Conservation (phyloP, 1,140 invertebrate species). For the Heliconius congener region DNA sequence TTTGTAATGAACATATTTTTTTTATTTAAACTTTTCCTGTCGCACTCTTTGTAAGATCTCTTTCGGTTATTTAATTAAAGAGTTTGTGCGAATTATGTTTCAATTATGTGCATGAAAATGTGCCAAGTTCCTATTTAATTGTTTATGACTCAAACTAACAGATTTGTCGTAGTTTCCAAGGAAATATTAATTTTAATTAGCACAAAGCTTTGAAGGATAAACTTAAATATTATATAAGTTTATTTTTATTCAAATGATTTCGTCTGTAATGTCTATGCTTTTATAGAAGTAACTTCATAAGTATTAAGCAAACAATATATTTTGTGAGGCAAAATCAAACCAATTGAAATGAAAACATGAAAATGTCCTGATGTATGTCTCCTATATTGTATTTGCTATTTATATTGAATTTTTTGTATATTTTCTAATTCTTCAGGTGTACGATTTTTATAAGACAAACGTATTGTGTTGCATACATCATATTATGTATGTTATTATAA, state of each 20-base stretch:
- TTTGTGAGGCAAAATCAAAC: background rate
- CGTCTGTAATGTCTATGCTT: background rate
- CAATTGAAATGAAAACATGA: background rate
- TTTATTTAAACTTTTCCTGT: conserved; percentile 23
- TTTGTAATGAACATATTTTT: conserved; percentile 24
- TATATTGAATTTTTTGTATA: background rate
- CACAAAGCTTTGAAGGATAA: background rate
- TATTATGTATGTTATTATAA: too few relatives aligned
- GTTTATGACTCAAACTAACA: background rate
- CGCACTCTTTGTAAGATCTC: conserved; percentile 17
- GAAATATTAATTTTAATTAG: background rate
- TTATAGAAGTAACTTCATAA: background rate
- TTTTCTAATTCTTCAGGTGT: background rate
- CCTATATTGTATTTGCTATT: background rate
- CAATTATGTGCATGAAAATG: conserved; percentile 27
- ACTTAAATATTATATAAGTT: too few relatives aligned
- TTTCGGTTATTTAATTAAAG: conserved; percentile 31
- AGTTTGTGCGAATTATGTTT: conserved; percentile 33
- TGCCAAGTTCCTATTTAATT: background rate
- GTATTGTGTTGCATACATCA: background rate
- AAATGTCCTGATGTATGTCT: background rate
- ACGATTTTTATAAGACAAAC: background rate
- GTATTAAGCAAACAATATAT: background rate
- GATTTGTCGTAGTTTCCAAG: background rate
- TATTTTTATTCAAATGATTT: background rate